Evolutionary conservation across 2,888 invertebrate species (phyloP), one percentile per base, ranked within the genome.

Genomic region (Synanthedon vespiformis): DNA sequence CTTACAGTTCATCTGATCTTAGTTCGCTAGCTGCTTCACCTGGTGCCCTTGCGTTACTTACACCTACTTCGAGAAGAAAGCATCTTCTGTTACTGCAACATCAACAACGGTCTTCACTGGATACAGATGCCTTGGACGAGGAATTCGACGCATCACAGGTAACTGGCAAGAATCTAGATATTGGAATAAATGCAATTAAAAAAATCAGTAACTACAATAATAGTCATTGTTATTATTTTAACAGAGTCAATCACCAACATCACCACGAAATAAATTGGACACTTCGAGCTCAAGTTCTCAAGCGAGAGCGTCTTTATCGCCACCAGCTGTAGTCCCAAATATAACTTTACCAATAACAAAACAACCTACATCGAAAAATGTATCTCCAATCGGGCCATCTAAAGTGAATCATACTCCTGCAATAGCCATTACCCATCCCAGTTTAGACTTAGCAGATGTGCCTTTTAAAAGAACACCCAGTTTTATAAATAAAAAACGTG

Each of bases 31-130:
- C 90, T 41, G 86, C 90, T 40, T 83, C 87, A 27, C 88, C 88
- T 27, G 89, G 88, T 50, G 89, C 89, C 13, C 80, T 90, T 51
- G 89, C 90, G 41, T 74, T 94, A 52, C 72, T 94, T 40, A 95
- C 95, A 16, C 95, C 95, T 0, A 93, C 94, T 6, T 93, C 94
- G 1, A 90, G 92, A 67, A 89, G 95, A 62, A 93, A 94, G 79
- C 93, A 94, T 67, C 85, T 93, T 40, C 81, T 95, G 41, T 77
- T 95, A 62, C 78, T 94, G 52, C 95, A 95, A 71, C 95, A 95
- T 73, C 95, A 95, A 70, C 95, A 95, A 75, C 87, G 95, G 58
- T 95, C 95, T 54, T 95, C 95, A 12, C 91, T 95, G 79, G 95
- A 95, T 68, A 95, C 94, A 1, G 95, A 95, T 69, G 93, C 91